phyloP scores from a whole-genome alignment of 2,888 invertebrate species.

The Xylota sylvarum region DNA sequence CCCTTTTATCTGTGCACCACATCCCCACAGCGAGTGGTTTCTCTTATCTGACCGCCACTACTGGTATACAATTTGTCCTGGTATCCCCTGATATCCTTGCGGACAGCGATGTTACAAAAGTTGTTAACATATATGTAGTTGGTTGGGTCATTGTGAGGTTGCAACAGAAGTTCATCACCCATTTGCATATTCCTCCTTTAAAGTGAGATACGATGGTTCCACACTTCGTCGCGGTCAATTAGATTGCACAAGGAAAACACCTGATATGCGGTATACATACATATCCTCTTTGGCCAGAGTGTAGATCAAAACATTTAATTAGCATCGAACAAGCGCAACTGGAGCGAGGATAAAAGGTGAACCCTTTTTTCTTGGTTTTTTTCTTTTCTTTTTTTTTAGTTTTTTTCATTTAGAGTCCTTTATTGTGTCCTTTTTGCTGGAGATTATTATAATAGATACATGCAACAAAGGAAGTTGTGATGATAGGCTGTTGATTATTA shows the following conservation, averaged over 20 bases:
- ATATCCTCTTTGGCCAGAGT: neutral
- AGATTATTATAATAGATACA: neutral
- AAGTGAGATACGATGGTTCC: conserved; percentile 3
- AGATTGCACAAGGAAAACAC: conserved; percentile 56
- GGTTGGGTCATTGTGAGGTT: conserved; percentile 32
- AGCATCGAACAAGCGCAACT: conserved; percentile 64
- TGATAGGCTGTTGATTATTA: neutral
- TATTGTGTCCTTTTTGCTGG: neutral
- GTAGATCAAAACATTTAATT: conserved; percentile 69
- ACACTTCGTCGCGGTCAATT: conserved; percentile 54
- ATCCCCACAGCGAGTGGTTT: conserved; percentile 9
- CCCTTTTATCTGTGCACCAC: conserved; percentile 20
- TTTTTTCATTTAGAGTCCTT: neutral
- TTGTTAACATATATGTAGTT: conserved; percentile 62
- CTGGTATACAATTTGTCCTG: conserved; percentile 62
- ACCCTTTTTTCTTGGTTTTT: conserved; percentile 46
- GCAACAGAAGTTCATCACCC: conserved; percentile 58
- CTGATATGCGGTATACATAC: conserved; percentile 52
- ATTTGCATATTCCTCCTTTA: conserved; percentile 63
- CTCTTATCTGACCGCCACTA: conserved; percentile 42
- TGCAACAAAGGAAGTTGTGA: neutral
- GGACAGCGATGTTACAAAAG: conserved; percentile 39
- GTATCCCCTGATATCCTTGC: conserved; percentile 23
- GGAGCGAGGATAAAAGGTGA: conserved; percentile 59
- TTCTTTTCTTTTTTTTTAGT: neutral